Conservation (phyloP, 2,888 invertebrate species). For the Caenorhabditis auriculariae region DNA sequence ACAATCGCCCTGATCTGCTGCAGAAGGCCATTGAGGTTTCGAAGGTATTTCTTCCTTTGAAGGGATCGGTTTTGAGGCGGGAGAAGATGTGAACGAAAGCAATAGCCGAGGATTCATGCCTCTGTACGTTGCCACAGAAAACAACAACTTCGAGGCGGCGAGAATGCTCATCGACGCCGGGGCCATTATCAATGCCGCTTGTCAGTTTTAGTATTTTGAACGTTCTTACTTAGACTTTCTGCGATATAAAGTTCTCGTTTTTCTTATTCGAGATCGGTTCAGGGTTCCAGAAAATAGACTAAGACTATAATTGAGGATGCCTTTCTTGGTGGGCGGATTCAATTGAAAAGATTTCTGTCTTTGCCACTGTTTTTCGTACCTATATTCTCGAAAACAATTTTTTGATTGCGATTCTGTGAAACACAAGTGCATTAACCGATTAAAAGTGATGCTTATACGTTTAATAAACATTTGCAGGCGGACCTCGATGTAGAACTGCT, state of each 20-base stretch:
- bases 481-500: slow-evolving; percentile 19
- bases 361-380: neutral
- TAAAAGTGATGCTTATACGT: neutral
- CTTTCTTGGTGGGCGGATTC: no score
- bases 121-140: slow-evolving; percentile 24
- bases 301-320: no score
- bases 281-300: no score
- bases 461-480: slow-evolving; percentile 12
- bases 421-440: neutral
- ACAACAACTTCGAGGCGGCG: slow-evolving; percentile 18
- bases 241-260: neutral
- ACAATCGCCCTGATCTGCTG: slow-evolving; percentile 20
- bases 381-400: neutral
- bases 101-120: slow-evolving; percentile 25
- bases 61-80: slow-evolving; percentile 13
- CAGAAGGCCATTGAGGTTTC: slow-evolving; percentile 14
- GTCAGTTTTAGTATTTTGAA: slow-evolving; percentile 10
- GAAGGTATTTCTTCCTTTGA: no score
- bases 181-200: slow-evolving; percentile 36
- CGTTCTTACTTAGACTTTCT: no score
- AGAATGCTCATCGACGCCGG: slow-evolving; percentile 30
- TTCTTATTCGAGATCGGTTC: no score
- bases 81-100: slow-evolving; percentile 31
- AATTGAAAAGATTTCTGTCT: neutral
- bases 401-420: neutral